phyloP scores from a whole-genome alignment of 1,140 invertebrate species.

The Papilio helenus region DNA sequence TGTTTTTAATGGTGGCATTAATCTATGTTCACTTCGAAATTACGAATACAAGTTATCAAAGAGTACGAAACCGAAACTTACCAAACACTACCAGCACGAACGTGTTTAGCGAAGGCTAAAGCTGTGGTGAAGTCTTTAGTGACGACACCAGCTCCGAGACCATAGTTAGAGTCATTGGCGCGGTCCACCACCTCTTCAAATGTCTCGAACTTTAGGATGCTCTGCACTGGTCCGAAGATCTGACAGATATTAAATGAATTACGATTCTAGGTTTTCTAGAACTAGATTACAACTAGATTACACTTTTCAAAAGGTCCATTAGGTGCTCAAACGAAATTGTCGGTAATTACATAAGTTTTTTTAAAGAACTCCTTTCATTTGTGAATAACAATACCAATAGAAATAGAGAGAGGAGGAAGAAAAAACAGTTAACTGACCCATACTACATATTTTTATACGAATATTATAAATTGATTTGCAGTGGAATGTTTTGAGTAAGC shows the following conservation, averaged over 20 bases:
- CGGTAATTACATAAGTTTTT: too few species aligned
- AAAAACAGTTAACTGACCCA: background rate
- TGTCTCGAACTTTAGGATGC: constrained; percentile 94
- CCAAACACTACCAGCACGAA: constrained; percentile 96
- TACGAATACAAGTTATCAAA: background rate
- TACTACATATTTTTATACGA: too few species aligned
- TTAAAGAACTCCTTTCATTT: too few species aligned
- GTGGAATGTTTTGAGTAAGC: background rate
- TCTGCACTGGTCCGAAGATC: constrained; percentile 96
- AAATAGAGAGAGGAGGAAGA: too few species aligned
- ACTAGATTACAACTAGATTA: too few species aligned
- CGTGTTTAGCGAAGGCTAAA: constrained; percentile 87
- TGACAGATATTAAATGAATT: constrained; percentile 43
- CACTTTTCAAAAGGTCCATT: too few species aligned
- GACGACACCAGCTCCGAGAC: constrained; percentile 94
- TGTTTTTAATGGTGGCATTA: too few species aligned
- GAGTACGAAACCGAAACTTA: constrained; percentile 70
- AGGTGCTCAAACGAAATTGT: too few species aligned
- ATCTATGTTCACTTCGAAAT: too few species aligned
- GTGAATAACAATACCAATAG: background rate
- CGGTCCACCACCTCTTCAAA: constrained; percentile 95
- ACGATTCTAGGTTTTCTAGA: constrained; percentile 50
- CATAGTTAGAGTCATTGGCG: constrained; percentile 94
- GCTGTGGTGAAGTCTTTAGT: constrained; percentile 95
- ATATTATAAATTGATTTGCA: background rate